phyloP scores from a whole-genome alignment of 1,140 invertebrate species.

The Caenorhabditis elegans region DNA sequence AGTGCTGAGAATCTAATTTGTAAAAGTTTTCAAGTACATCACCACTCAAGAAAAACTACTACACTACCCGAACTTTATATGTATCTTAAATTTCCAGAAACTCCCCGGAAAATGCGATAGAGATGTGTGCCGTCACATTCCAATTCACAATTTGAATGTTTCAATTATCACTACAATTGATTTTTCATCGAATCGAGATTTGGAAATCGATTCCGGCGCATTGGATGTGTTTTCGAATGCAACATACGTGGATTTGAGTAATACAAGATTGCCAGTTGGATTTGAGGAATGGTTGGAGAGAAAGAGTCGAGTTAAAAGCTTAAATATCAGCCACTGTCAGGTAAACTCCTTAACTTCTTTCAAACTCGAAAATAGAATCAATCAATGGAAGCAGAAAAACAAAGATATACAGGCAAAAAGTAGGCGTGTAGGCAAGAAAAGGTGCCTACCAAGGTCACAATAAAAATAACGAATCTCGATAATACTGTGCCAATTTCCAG shows the following conservation, averaged over 20 bases:
- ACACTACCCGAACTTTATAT: no score
- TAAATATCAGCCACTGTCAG: constrained; percentile 27
- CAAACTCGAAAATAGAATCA: no score
- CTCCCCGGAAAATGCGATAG: constrained; percentile 9
- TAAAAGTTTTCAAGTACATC: no score
- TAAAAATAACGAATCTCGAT: no score
- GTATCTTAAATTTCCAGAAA: constrained; percentile 11
- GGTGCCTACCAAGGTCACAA: no score
- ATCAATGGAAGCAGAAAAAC: no score
- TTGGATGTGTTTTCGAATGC: constrained; percentile 34
- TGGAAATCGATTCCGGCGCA: constrained; percentile 36
- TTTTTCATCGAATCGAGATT: constrained; percentile 37
- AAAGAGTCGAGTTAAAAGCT: constrained; percentile 1
- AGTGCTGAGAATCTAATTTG: no score
- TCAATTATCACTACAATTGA: constrained; percentile 30
- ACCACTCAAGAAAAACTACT: no score
- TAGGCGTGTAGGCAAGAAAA: no score
- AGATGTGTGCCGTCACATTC: constrained; percentile 23
- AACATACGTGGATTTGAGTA: constrained; percentile 38
- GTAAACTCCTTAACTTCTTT: neutral
- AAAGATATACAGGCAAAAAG: no score
- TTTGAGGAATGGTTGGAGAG: constrained; percentile 35
- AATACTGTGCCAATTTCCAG: no score
- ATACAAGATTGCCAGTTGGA: constrained; percentile 27
- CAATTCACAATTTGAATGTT: neutral